phyloP scores from a whole-genome alignment of 2,888 invertebrate genomes.

The Andrena bicolor region DNA sequence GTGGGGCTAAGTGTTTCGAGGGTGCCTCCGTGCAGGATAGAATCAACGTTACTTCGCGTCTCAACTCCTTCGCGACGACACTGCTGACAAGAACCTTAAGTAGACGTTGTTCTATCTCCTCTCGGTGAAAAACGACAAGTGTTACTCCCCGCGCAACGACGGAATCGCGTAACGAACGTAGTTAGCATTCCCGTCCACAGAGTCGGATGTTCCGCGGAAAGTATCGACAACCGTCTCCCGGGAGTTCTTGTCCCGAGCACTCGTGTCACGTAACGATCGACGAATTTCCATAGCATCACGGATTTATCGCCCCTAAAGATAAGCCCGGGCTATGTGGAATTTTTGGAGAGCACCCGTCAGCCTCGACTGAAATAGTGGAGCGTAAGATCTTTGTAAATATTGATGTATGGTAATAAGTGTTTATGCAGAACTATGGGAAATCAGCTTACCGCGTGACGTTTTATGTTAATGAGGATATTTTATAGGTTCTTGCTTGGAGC shows the following conservation, averaged over 20 bases:
- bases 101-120: conserved; percentile 7
- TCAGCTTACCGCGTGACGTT: neutral
- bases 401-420: neutral
- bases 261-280: conserved; percentile 24
- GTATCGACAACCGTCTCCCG: conserved; percentile 32
- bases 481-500: neutral
- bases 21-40: neutral
- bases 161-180: conserved; percentile 28
- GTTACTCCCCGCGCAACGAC: neutral
- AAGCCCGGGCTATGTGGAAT: neutral
- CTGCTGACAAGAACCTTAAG: conserved; percentile 16
- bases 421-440: neutral
- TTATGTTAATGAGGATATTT: neutral
- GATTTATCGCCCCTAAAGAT: conserved; percentile 6
- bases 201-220: neutral
- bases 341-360: neutral
- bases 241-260: conserved; percentile 16
- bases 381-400: neutral
- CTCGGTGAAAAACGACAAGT: too few relatives aligned
- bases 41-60: conserved; percentile 25
- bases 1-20: conserved; percentile 23
- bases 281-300: conserved; percentile 38
- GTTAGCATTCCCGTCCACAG: neutral
- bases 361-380: neutral
- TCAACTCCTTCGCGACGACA: conserved; percentile 2